Percentiles rank a stretch among this genome's conserved stretches.
Evolutionary conservation across 2,888 invertebrate genomes (phyloP).

Genomic region (Biston betularia): DNA sequence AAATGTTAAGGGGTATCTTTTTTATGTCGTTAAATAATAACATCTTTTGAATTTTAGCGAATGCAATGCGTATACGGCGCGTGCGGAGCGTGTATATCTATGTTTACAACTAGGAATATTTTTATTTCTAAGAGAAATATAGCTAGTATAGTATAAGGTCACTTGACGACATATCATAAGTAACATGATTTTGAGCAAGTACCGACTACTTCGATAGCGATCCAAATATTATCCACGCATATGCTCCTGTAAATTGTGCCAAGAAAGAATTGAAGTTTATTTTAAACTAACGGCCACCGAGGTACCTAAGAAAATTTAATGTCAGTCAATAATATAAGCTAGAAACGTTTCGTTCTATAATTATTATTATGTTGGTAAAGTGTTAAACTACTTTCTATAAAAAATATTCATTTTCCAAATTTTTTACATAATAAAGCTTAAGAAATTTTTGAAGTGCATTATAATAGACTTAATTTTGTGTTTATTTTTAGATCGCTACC

Average conservation of each 20-base stretch:
- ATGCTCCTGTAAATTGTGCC: background rate
- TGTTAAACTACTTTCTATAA: too few species aligned
- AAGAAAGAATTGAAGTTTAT: too few species aligned
- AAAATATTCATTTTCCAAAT: too few species aligned
- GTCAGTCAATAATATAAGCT: background rate
- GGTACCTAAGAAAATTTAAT: too few species aligned
- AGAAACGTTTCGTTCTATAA: background rate
- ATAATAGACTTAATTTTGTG: background rate
- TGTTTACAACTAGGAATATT: too few species aligned
- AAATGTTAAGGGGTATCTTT: too few species aligned
- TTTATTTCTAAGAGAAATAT: slow-evolving; percentile 8
- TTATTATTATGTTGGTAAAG: too few species aligned
- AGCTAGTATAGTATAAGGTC: slow-evolving; percentile 33
- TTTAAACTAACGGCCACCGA: too few species aligned
- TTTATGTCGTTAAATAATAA: too few species aligned
- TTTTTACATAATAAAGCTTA: background rate
- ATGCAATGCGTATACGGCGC: too few species aligned
- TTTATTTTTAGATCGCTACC: slow-evolving; percentile 1
- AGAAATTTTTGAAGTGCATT: background rate
- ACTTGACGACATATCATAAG: slow-evolving; percentile 35
- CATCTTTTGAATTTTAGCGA: too few species aligned
- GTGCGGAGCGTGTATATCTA: too few species aligned
- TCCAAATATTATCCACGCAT: background rate
- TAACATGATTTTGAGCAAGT: slow-evolving; percentile 39
- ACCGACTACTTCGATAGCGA: slow-evolving; percentile 12